Evolutionary conservation across 2,113 vertebrate species (phyloP).

Genomic region (Riparia riparia): DNA sequence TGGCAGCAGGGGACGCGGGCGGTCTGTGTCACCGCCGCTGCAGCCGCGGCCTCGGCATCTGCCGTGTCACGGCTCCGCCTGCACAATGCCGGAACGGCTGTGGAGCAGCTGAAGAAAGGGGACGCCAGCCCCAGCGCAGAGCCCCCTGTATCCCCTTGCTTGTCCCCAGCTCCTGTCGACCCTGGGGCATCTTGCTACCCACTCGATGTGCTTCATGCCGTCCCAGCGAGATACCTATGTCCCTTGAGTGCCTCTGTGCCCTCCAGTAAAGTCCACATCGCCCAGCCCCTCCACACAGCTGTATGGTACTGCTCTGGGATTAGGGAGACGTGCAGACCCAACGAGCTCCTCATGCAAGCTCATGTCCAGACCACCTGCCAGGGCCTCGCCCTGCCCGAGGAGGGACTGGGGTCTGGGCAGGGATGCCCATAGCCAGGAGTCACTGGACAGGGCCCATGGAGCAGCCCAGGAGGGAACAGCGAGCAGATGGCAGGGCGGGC

Average conservation of each 20-base stretch:
- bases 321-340: neutral
- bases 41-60: neutral
- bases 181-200: neutral
- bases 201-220: neutral
- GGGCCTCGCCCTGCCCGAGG: neutral
- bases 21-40: neutral
- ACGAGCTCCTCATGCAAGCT: neutral
- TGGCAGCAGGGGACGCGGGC: neutral
- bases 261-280: too few species aligned
- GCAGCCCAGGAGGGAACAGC: fast-evolving
- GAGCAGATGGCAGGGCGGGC: constrained; percentile 59
- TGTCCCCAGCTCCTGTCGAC: neutral
- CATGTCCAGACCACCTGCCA: fast-evolving
- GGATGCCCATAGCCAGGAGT: neutral
- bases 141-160: too few species aligned
- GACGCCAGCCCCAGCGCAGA: neutral
- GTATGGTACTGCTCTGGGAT: neutral
- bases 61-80: neutral
- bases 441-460: neutral
- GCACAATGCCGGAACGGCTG: neutral
- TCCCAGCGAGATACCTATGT: neutral
- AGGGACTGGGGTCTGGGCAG: neutral
- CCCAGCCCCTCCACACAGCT: neutral
- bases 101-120: neutral
- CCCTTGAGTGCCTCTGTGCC: neutral